Base-by-base conservation (phyloP, 2,888 invertebrate genomes). In the Steinernema carpocapsae region DNA sequence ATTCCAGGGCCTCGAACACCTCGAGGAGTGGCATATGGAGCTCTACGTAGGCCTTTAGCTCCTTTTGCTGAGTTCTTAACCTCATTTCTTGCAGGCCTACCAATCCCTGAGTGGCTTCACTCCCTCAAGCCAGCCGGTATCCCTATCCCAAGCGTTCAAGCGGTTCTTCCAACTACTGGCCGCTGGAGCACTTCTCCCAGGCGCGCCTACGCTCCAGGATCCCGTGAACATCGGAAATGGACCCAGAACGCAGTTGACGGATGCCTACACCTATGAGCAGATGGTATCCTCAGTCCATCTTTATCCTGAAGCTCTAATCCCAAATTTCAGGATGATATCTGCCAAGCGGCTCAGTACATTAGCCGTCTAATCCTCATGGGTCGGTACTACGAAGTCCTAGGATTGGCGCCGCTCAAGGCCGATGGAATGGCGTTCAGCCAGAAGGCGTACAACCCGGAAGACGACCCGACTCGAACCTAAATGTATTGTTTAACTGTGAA, bases 11-110 rank as follows among this genome's bases (percentile, higher is more conserved):
- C 92, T 97, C 76, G 92, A 93, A 77, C 93, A 95, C 0, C 90
- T 99, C 10, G 94, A 94, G 0, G 94, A 96, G 0, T 99, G 97
- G 97, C 94, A 96, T 92, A 90, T 97, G 45, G 97, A 97, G 90
- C 91, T 97, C 52, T 90, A 97, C 85, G 91, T 90, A 84, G 82
- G 88, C 82, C 22, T 56, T 26, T 26, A 76, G 43, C 14, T 7
- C 43, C 14, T 43, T 43, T 22, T 29, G 22, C 46, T 32, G 17
- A 12, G 3, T 42, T 12, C 17, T 56, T 56, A 19, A 26, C 12
- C 56, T 24, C 59, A 51, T 7, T 56, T 72, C 77, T 51, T 86
- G 75, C 85, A 91, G 91, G 94, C 95, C 0, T 96, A 97, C 89
- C 94, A 95, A 90, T 93, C 95, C 76, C 94, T 97, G 80, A 94